Conservation (phyloP, 2,113 vertebrate genomes). For the Misgurnus anguillicaudatus region DNA sequence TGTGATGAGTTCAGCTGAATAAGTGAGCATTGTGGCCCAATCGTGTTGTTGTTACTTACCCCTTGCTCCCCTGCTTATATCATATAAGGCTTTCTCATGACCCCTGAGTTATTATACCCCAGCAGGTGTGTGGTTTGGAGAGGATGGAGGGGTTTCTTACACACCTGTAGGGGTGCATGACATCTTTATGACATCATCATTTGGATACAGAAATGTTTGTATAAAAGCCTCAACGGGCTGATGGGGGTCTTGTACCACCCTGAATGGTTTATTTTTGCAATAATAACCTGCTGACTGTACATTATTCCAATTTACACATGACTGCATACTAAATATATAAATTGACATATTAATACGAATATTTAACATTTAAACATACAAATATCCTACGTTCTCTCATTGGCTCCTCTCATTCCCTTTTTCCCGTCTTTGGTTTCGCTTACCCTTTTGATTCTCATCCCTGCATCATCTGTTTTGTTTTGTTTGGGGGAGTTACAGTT, state of each 20-base stretch:
- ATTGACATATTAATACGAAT: no score
- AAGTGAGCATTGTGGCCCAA: slow-evolving; percentile 6
- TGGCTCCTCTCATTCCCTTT: slow-evolving; percentile 23
- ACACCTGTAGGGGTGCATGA: slow-evolving; percentile 16
- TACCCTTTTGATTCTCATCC: background rate
- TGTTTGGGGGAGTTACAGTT: slow-evolving; percentile 40
- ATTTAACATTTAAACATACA: background rate
- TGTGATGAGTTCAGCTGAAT: background rate
- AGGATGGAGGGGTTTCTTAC: background rate
- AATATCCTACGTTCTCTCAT: background rate
- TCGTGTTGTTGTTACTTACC: background rate
- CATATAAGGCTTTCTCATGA: slow-evolving; percentile 4
- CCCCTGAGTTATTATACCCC: slow-evolving; percentile 21
- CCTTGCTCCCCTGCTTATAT: background rate
- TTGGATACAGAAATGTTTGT: background rate
- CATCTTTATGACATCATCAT: slow-evolving; percentile 9
- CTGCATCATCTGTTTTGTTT: slow-evolving; percentile 45
- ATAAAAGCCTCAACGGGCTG: background rate
- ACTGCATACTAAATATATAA: background rate
- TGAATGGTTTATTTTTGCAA: background rate
- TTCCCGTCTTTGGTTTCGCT: background rate
- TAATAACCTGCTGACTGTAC: background rate
- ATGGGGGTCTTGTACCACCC: background rate
- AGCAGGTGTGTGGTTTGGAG: slow-evolving; percentile 42
- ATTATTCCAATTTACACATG: background rate